Conservation (phyloP, 2,888 invertebrate genomes). For the Conomelus anceps region DNA sequence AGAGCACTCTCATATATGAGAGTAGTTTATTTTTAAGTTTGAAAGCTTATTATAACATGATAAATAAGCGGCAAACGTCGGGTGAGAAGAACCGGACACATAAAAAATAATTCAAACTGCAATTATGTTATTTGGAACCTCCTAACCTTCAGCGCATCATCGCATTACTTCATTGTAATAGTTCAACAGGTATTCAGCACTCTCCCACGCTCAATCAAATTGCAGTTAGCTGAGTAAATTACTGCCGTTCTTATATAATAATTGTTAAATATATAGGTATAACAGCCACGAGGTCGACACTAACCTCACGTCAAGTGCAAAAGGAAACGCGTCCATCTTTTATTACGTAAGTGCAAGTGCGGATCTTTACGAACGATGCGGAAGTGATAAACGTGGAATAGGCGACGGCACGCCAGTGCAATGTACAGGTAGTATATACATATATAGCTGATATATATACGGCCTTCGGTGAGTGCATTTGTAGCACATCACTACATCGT, state of each 20-base stretch:
- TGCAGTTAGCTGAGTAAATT: not conserved
- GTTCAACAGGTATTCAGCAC: not conserved
- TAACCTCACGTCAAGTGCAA: not conserved
- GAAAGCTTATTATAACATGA: too few species aligned
- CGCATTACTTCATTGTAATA: not conserved
- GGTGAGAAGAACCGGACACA: too few species aligned
- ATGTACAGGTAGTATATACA: not conserved
- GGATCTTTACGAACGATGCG: not conserved
- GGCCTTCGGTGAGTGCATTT: not conserved
- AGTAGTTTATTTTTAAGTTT: too few species aligned
- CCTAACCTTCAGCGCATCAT: not conserved
- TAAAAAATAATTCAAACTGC: too few species aligned
- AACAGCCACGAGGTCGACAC: not conserved
- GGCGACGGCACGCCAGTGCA: not conserved
- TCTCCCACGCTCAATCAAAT: not conserved
- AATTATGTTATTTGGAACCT: not conserved
- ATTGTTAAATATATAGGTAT: not conserved
- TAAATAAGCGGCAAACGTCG: too few species aligned
- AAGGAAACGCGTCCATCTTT: not conserved
- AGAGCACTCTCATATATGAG: too few species aligned
- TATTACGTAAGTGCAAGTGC: not conserved
- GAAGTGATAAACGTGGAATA: not conserved
- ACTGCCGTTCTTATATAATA: not conserved
- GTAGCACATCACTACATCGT: not conserved
- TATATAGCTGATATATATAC: not conserved